These are phyloP conservation scores for Rhea americana DNA, from an alignment of 2,113 vertebrate genomes.

Conservation along the genomic window DNA sequence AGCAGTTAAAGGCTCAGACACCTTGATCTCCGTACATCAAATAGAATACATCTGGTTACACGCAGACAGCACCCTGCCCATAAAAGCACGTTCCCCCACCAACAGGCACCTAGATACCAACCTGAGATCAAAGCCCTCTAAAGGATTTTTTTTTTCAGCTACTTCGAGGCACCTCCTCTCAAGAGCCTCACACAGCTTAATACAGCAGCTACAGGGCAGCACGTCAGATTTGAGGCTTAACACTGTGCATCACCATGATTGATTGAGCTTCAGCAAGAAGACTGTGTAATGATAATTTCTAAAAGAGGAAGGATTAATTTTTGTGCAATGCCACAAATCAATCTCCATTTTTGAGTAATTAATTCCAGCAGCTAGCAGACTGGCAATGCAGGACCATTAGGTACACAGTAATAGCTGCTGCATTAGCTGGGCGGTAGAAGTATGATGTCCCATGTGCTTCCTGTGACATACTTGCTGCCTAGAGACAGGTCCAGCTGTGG, in stretches of 20 bases:
- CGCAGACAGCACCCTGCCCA: background rate
- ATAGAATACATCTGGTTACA: constrained; percentile 22
- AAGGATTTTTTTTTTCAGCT: background rate
- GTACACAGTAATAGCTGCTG: background rate
- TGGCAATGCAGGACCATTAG: background rate
- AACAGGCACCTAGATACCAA: background rate
- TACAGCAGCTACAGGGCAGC: background rate
- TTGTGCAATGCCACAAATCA: background rate
- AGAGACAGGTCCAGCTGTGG: no score
- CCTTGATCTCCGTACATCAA: constrained; percentile 38
- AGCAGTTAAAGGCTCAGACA: background rate
- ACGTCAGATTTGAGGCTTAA: accelerated
- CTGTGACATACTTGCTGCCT: no score
- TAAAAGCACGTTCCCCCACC: background rate
- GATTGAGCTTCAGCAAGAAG: background rate
- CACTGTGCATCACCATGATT: background rate
- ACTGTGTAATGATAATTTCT: background rate
- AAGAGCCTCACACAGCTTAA: background rate
- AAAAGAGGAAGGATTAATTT: background rate
- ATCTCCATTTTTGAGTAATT: constrained; percentile 10
- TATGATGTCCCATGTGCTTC: background rate
- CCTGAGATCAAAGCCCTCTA: constrained; percentile 34
- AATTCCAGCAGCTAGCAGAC: background rate
- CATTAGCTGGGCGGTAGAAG: background rate
- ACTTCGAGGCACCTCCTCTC: background rate